Percentiles rank a stretch among this genome's conserved stretches.
These are phyloP conservation scores for Capitulum mitella DNA, from an alignment of 2,888 invertebrate genomes.

Conservation along the genomic window DNA sequence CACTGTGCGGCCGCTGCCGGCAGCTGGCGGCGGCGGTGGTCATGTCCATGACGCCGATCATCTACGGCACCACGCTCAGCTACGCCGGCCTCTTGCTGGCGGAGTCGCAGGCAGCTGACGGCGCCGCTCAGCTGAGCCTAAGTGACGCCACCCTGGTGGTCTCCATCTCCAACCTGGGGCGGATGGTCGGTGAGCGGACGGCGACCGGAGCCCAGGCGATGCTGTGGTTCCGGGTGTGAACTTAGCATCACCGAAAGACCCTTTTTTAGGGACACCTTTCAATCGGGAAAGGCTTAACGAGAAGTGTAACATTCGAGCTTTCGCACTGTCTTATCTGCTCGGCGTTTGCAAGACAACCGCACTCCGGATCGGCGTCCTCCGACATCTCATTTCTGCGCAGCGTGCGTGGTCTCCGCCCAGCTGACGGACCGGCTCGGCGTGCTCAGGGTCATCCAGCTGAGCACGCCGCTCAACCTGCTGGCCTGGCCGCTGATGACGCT, in stretches of 20 bases:
- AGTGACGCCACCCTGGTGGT: background rate
- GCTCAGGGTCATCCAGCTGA: background rate
- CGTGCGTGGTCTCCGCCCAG: background rate
- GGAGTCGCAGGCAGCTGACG: background rate
- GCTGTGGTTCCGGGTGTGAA: no score
- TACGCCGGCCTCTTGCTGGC: background rate
- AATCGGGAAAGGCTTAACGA: no score
- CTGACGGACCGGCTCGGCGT: constrained; percentile 10
- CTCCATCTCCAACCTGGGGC: background rate
- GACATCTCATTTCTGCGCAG: no score
- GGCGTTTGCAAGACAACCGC: no score
- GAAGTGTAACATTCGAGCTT: no score
- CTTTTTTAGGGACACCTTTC: no score
- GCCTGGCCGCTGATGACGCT: background rate
- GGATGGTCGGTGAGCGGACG: background rate
- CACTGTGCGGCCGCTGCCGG: no score
- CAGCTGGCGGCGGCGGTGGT: constrained; percentile 5
- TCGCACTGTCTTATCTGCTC: no score
- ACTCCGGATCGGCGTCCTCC: no score
- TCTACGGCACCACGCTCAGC: background rate
- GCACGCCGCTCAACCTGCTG: background rate
- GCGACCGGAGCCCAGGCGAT: no score
- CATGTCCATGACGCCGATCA: background rate
- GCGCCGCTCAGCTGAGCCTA: background rate
- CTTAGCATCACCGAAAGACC: no score